A percentile compares a stretch with the other conserved stretches of the same genome.
phyloP scores from a whole-genome alignment of 2,888 invertebrate species.

The Mythimna impura region DNA sequence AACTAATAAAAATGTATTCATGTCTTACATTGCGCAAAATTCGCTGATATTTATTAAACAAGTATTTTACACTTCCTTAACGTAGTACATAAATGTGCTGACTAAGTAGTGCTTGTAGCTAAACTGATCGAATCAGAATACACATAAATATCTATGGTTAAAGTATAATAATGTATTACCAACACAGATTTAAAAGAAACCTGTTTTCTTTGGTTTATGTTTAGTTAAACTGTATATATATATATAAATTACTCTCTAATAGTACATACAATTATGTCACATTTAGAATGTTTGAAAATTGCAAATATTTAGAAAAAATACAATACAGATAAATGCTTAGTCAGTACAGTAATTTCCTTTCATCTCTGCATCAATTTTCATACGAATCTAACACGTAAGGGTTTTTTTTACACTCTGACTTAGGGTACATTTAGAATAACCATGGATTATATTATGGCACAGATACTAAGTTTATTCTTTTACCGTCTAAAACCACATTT shows the following conservation, averaged over 20 bases:
- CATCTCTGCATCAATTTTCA: not conserved
- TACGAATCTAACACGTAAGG: not conserved
- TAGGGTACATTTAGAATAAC: not conserved
- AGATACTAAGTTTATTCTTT: not conserved
- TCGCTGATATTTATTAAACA: not conserved
- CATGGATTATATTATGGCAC: not conserved
- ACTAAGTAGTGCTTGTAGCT: too few species aligned
- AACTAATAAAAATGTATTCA: too few species aligned
- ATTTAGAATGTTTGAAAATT: constrained; percentile 8
- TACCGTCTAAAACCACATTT: not conserved
- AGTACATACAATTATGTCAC: not conserved
- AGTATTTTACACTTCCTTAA: not conserved
- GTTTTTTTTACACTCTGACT: constrained; percentile 10
- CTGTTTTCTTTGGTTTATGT: not conserved
- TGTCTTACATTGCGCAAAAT: not conserved
- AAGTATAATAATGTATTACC: not conserved
- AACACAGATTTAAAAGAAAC: not conserved
- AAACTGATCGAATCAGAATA: not conserved
- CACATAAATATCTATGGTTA: not conserved
- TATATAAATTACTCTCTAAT: constrained; percentile 5
- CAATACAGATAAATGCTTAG: not conserved
- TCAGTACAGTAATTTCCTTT: constrained; percentile 5
- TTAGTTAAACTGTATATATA: not conserved
- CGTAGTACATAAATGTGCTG: not conserved
- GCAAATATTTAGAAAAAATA: constrained; percentile 10